Percentiles rank a stretch among this genome's conserved stretches.
These are phyloP conservation scores for Cosmorhoe ocellata DNA, from an alignment of 2,888 invertebrate genomes.

Conservation along the genomic window DNA sequence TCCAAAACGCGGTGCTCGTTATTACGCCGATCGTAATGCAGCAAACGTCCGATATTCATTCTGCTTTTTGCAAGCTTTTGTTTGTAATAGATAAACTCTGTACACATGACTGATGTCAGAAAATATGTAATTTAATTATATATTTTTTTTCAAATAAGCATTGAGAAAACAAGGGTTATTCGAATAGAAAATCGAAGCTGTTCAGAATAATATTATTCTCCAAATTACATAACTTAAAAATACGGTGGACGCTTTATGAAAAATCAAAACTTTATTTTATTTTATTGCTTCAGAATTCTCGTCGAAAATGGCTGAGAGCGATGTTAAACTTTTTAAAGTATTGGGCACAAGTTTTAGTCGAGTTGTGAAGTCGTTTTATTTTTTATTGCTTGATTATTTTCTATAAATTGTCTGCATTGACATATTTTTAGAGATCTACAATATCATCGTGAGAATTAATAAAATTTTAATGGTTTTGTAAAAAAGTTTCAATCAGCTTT, in stretches of 20 bases:
- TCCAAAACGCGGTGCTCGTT: background rate
- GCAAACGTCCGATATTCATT: background rate
- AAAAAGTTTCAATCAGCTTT: too few relatives aligned
- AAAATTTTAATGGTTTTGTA: background rate
- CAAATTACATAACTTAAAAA: background rate
- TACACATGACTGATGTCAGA: too few relatives aligned
- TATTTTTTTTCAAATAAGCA: too few relatives aligned
- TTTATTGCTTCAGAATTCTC: constrained; percentile 49
- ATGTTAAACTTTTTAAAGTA: constrained; percentile 28
- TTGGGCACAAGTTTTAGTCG: constrained; percentile 28
- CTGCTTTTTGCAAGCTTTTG: background rate
- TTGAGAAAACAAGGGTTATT: too few relatives aligned
- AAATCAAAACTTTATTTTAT: constrained; percentile 48
- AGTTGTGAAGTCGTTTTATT: constrained; percentile 13
- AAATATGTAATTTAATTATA: too few relatives aligned
- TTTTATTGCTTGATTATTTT: constrained; percentile 31
- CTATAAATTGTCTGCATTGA: constrained; percentile 1
- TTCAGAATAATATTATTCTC: background rate
- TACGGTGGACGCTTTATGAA: background rate
- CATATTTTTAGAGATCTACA: background rate
- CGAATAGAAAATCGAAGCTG: too few relatives aligned
- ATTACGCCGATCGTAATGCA: background rate
- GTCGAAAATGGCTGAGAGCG: constrained; percentile 26
- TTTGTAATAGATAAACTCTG: too few relatives aligned
- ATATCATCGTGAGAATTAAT: constrained; percentile 6